A percentile compares a stretch with the other conserved stretches of the same genome.
Evolutionary conservation across 2,797 vertebrate genomes (phyloP).

Genomic region (Acrossocheilus fasciatus): DNA sequence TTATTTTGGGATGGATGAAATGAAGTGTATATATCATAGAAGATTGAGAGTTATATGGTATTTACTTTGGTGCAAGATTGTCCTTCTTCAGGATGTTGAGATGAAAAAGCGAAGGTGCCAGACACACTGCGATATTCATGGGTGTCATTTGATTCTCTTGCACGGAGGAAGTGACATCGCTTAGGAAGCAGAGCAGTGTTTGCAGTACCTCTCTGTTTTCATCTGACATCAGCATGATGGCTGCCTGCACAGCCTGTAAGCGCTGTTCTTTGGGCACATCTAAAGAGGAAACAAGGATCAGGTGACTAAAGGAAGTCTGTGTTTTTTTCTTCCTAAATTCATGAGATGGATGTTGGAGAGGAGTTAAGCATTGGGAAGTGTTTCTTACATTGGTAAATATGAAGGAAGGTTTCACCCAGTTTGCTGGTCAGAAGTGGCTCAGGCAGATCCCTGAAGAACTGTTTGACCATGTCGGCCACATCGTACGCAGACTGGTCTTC

Average conservation of each 20-base stretch:
- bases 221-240: slow-evolving; percentile 95
- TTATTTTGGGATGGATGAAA: background rate
- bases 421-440: slow-evolving; percentile 97
- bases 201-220: slow-evolving; percentile 96
- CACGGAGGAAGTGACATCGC: slow-evolving; percentile 89
- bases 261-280: slow-evolving; percentile 96
- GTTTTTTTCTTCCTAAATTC: background rate
- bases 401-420: slow-evolving; percentile 96
- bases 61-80: slow-evolving; percentile 88
- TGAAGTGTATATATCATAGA: background rate
- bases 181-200: slow-evolving; percentile 94
- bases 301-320: background rate
- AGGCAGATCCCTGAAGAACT: slow-evolving; percentile 96
- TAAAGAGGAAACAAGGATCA: slow-evolving; percentile 62
- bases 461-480: slow-evolving; percentile 98
- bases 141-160: slow-evolving; percentile 99
- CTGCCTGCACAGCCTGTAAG: slow-evolving; percentile 92
- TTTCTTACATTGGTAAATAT: slow-evolving; percentile 96
- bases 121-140: slow-evolving; percentile 97
- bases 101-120: slow-evolving; percentile 98
- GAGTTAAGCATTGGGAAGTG: background rate
- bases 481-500: slow-evolving; percentile 97
- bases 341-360: background rate
- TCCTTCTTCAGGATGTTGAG: slow-evolving; percentile 96
- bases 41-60: background rate